Base-by-base conservation (phyloP, 2,797 vertebrate species). In the Lindbergichthys nudifrons region DNA sequence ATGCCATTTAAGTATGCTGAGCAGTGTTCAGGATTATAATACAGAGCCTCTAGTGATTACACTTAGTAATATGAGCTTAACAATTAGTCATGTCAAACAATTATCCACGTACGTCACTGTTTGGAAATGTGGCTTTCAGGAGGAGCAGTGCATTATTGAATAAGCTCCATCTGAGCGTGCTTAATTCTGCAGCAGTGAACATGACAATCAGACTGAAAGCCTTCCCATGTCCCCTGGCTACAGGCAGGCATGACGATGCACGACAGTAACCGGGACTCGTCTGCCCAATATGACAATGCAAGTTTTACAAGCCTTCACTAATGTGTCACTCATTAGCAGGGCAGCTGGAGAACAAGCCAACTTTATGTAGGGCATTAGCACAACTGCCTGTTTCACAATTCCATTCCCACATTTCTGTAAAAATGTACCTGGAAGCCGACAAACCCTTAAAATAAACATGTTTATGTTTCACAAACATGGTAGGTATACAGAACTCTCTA, bases 51-150 rank as follows among this genome's bases (percentile, higher is more conserved):
- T 41, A 73, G 72, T 79, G 47, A 21, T 87, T 69, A 77, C 6
- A 26, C 75, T 68, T 76, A 74, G 73, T 67, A 78, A 73, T 70
- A 39, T 67, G 79, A 77, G 58, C 62, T 80, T 75, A 81, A 79
- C 79, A 87, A 84, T 86, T 88, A 87, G 75, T 82, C 73, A 77
- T 76, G 75, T 84, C 80, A 77, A 77, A 86, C 67, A 87, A 87
- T 89, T 79, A 87, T 65, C 74, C 65, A 69, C 7, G 26, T 70
- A 78, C 4, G 56, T 76, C 70, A 82, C 61, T 36, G 56, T 41
- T 75, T 75, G 65, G 62, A 64, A 79, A 65, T 79, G 77, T 78
- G 14, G 63, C 80, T 86, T 77, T 77, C 53, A 52, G 78, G 70
- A 65, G 70, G 67, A 77, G 19, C 54, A 65, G 66, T 62, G 69